Conservation (phyloP, 2,888 invertebrate genomes). For the Eremobia ochroleuca region DNA sequence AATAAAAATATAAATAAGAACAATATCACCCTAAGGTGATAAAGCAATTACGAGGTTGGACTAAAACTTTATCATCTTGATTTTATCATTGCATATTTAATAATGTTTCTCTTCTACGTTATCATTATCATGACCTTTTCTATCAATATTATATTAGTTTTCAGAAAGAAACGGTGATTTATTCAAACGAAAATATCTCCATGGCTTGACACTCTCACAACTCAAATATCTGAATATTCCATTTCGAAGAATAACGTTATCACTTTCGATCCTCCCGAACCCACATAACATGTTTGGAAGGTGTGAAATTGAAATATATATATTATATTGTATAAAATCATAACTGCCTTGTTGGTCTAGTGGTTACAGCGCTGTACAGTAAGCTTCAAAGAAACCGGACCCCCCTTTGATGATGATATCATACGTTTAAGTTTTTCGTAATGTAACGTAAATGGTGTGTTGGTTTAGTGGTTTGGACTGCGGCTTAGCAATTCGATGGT, state of each 20-base stretch:
- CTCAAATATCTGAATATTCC: constrained; percentile 36
- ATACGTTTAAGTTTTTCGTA: too few relatives aligned
- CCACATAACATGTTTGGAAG: constrained; percentile 54
- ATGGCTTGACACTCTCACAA: constrained; percentile 18
- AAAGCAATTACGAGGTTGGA: background rate
- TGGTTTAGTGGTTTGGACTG: too few relatives aligned
- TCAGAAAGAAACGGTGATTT: constrained; percentile 19
- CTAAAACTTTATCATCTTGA: background rate
- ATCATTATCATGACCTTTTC: background rate
- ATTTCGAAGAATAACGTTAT: constrained; percentile 29
- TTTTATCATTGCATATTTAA: background rate
- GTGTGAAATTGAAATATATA: constrained; percentile 63
- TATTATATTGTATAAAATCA: constrained; percentile 31
- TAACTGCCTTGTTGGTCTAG: background rate
- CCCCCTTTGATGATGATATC: too few relatives aligned
- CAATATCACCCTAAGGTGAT: background rate
- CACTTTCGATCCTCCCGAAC: constrained; percentile 14
- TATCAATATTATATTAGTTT: background rate
- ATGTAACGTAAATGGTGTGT: too few relatives aligned
- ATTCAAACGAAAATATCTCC: constrained; percentile 30
- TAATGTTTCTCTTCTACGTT: background rate
- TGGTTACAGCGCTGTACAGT: background rate
- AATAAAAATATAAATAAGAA: too few relatives aligned
- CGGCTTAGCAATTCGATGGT: too few relatives aligned
- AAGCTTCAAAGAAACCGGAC: too few relatives aligned